phyloP scores from a whole-genome alignment of 2,113 vertebrate species.

The Brevimyrus niger region DNA sequence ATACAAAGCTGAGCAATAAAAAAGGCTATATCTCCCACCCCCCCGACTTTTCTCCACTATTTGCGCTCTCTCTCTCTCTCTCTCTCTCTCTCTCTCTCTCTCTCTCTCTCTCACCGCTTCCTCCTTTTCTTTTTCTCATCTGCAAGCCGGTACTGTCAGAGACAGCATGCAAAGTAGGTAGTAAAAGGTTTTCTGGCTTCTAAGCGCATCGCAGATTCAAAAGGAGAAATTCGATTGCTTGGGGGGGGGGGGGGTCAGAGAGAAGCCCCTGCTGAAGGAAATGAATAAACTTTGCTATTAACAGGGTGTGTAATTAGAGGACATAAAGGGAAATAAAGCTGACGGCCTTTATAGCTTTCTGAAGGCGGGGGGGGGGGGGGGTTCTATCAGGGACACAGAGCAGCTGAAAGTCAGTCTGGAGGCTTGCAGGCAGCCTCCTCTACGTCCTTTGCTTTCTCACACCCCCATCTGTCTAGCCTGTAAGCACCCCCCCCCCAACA shows the following conservation, averaged over 20 bases:
- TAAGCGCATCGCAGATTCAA: background rate
- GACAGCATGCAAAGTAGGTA: conserved; percentile 1
- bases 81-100: background rate
- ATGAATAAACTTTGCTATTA: conserved; percentile 38
- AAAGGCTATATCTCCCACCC: background rate
- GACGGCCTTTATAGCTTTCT: conserved; percentile 33
- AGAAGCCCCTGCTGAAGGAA: conserved; percentile 30
- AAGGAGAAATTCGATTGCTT: background rate
- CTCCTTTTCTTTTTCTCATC: background rate
- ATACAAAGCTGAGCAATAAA: background rate
- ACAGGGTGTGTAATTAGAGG: conserved; percentile 41
- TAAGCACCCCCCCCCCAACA: background rate
- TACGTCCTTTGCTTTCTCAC: background rate
- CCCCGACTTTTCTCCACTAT: background rate
- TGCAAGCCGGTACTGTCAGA: background rate
- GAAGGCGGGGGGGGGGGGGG: conserved; percentile 1
- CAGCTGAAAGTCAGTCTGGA: conserved; percentile 18
- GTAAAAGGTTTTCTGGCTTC: background rate
- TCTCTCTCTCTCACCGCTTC: background rate
- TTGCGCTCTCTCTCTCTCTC: background rate
- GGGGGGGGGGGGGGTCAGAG: background rate
- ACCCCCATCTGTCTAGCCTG: background rate
- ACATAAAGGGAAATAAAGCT: conserved; percentile 40
- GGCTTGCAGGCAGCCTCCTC: background rate
- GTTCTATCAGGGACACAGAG: background rate